Evolutionary conservation across 2,888 invertebrate genomes (phyloP), one percentile per base, ranked within the genome.

Genomic region (Ophion ventricosus): DNA sequence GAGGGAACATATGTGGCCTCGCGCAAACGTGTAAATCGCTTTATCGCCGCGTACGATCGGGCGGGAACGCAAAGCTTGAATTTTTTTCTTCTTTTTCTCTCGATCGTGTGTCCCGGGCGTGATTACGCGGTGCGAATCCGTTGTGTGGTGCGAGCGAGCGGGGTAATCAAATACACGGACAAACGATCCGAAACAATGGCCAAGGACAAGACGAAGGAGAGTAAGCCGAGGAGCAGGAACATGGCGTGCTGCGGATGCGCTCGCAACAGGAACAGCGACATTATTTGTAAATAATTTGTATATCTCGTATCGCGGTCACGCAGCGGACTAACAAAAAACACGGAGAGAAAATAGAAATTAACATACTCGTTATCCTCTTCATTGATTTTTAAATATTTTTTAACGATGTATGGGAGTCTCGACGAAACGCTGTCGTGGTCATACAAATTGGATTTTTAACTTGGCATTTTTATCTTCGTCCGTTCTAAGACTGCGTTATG

Each of bases 231-330:
- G 82, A 85, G 87, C 25, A 87, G 88, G 88, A 88, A 80, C 85
- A 89, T 93, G 89, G 87, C 91, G 56, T 93, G 93, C 88, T 93
- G 93, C 89, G 92, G 93, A 88, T 93, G 93, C 86, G 88, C 92
- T 83, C 90, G 91, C 87, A 92, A 90, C 90, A 92, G 93, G 92
- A 93, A 93, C 93, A 93, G 93, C 92, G 93, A 93, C 91, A 87
- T 91, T 80, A 87, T 91, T 87, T 90, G 93, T 93, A 93, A 91
- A 91, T 91, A 90, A 67, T 66, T n/a, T 5, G 23, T 61, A 7
- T 1, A 10, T 63, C n/a, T 29, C 26, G 26, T 14, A 35, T 4
- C 35, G 35, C 35, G 35, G 35, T 35, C 35, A 35, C 35, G 35
- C 35, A 8, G 8, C 35, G 35, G 35, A 35, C 35, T 35, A 35